Conservation (phyloP, 1,140 invertebrate genomes). For the Neoseiulus cucumeris region DNA sequence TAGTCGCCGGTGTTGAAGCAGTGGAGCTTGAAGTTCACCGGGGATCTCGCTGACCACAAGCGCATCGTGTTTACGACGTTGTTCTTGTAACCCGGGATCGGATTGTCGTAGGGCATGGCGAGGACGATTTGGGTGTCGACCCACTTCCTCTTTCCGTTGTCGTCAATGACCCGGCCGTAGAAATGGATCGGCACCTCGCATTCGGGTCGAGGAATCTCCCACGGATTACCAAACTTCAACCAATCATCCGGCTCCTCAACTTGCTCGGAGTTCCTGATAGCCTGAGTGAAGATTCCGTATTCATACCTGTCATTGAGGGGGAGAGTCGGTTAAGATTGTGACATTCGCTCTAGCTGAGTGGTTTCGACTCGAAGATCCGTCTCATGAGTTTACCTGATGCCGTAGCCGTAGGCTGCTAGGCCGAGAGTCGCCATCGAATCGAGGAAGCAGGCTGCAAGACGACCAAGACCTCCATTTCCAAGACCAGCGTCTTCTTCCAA, state of each 20-base stretch:
- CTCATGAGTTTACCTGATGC: constrained; percentile 96
- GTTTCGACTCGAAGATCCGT: no score
- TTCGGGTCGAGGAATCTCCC: constrained; percentile 25
- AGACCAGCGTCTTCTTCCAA: constrained; percentile 68
- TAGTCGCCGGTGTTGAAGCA: constrained; percentile 86
- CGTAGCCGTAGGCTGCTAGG: constrained; percentile 96
- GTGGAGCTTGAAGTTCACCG: constrained; percentile 83
- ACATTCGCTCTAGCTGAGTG: no score
- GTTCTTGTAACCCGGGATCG: constrained; percentile 91
- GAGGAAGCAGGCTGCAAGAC: constrained; percentile 90
- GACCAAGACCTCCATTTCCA: constrained; percentile 94
- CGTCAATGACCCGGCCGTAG: constrained; percentile 33
- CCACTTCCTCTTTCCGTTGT: constrained; percentile 72
- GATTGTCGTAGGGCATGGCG: constrained; percentile 95
- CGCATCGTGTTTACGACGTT: constrained; percentile 94
- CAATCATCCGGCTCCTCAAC: constrained; percentile 26
- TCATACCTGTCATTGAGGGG: background rate
- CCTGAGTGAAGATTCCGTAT: constrained; percentile 5
- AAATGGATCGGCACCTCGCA: constrained; percentile 24
- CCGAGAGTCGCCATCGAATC: constrained; percentile 98
- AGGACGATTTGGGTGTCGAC: constrained; percentile 85
- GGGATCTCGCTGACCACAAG: constrained; percentile 95
- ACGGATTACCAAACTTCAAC: constrained; percentile 26
- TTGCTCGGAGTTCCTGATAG: constrained; percentile 15
- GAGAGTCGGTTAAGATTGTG: background rate